Percentiles rank a stretch among this genome's conserved stretches.
These are phyloP conservation scores for Aulostomus chinensis DNA, from an alignment of 2,797 vertebrate species.

Conservation along the genomic window DNA sequence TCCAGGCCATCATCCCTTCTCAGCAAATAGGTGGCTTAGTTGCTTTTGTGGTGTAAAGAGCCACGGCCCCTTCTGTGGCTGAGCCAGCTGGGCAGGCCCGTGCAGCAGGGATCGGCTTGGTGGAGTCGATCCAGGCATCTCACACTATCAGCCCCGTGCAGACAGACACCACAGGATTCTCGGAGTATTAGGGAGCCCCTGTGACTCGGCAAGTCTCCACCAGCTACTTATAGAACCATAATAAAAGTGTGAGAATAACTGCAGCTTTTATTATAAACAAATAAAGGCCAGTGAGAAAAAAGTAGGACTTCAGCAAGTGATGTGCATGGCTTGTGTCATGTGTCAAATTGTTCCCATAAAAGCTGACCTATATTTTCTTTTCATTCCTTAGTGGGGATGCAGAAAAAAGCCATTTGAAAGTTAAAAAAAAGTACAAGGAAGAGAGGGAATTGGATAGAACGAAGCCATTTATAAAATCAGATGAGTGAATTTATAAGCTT, in stretches of 20 bases:
- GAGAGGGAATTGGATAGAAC: constrained; percentile 24
- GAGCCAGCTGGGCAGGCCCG: constrained; percentile 52
- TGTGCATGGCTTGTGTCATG: constrained; percentile 66
- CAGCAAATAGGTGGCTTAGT: constrained; percentile 39
- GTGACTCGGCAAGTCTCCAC: constrained; percentile 66
- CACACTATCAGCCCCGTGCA: constrained; percentile 66
- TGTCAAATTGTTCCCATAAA: constrained; percentile 75
- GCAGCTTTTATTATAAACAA: constrained; percentile 58
- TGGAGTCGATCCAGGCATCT: constrained; percentile 70
- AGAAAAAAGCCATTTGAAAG: constrained; percentile 27
- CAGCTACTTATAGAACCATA: constrained; percentile 64
- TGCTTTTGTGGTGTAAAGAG: constrained; percentile 39
- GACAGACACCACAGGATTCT: constrained; percentile 63
- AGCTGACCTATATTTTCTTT: constrained; percentile 74
- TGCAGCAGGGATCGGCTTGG: constrained; percentile 43
- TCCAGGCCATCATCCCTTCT: constrained; percentile 6
- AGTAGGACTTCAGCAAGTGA: constrained; percentile 59
- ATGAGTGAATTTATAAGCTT: constrained; percentile 26
- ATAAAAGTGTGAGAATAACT: constrained; percentile 68
- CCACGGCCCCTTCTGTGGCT: constrained; percentile 40
- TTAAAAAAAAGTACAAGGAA: constrained; percentile 1
- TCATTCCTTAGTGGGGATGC: constrained; percentile 39
- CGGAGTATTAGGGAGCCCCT: constrained; percentile 45
- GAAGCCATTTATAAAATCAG: constrained; percentile 54
- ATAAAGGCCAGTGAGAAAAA: constrained; percentile 59